These are phyloP conservation scores for Orbicella faveolata DNA, from an alignment of 64 coral and sea anemone species.

Conservation along the genomic window DNA sequence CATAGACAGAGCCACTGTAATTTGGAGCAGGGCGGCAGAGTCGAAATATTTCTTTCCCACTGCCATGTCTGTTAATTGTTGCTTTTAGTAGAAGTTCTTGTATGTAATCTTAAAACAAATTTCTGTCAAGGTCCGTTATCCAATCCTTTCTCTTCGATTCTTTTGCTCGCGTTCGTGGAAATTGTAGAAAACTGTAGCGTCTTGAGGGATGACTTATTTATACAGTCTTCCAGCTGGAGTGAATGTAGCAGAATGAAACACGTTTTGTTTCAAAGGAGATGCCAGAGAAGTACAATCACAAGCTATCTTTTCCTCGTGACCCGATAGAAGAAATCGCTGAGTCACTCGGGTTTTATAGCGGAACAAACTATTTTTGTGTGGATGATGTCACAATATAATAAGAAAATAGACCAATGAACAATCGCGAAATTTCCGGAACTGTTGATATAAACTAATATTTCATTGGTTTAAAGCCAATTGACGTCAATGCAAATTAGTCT, in stretches of 20 bases:
- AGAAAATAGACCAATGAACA: slow-evolving; percentile 10
- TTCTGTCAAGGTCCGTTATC: neutral
- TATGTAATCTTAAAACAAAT: neutral
- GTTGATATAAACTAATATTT: neutral
- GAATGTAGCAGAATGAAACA: neutral
- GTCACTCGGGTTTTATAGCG: slow-evolving; percentile 21
- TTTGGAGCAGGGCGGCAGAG: slow-evolving; percentile 41
- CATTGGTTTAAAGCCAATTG: slow-evolving; percentile 38
- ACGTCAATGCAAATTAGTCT: slow-evolving; percentile 15
- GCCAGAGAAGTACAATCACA: no score
- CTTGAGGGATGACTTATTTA: neutral
- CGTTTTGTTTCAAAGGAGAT: neutral
- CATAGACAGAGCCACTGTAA: slow-evolving; percentile 63
- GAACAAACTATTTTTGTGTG: slow-evolving; percentile 16
- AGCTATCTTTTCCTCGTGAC: neutral
- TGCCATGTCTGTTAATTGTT: slow-evolving; percentile 38
- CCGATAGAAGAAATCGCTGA: neutral
- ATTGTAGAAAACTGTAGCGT: no score
- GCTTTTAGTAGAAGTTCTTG: neutral
- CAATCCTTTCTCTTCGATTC: neutral
- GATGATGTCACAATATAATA: slow-evolving; percentile 28
- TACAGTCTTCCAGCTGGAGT: neutral
- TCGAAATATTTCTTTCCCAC: slow-evolving; percentile 64
- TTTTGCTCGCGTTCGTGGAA: no score
- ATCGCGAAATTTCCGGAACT: neutral